Conservation (phyloP, 2,888 invertebrate species). For the Drosophila atripex region DNA sequence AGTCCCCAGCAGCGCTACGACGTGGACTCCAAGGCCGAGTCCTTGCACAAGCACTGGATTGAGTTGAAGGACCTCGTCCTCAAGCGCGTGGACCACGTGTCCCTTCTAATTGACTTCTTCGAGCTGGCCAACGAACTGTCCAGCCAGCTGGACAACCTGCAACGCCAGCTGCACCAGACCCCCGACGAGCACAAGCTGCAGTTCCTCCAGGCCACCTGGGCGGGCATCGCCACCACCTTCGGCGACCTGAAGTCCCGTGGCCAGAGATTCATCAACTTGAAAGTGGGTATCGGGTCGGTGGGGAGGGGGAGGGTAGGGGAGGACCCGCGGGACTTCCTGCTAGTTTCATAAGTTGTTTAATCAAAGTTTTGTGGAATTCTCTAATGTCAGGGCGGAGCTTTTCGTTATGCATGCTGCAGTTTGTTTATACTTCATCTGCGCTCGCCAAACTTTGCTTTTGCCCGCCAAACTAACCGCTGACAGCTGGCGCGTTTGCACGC, state of each 20-base stretch:
- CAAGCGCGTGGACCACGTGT: slow-evolving; percentile 87
- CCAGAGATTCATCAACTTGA: slow-evolving; percentile 86
- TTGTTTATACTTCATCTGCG: slow-evolving; percentile 32
- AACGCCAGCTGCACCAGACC: slow-evolving; percentile 85
- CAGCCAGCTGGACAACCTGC: slow-evolving; percentile 87
- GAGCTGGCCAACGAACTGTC: slow-evolving; percentile 88
- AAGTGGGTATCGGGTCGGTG: slow-evolving; percentile 82
- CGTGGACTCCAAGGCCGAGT: slow-evolving; percentile 87
- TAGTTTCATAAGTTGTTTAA: slow-evolving; percentile 14
- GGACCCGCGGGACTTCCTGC: background rate
- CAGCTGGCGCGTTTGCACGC: slow-evolving; percentile 63
- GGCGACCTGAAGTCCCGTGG: slow-evolving; percentile 88
- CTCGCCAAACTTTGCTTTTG: slow-evolving; percentile 20
- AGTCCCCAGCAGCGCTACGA: slow-evolving; percentile 88
- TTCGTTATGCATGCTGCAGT: slow-evolving; percentile 45
- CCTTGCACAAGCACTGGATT: slow-evolving; percentile 87
- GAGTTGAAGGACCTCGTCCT: slow-evolving; percentile 86
- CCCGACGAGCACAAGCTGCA: slow-evolving; percentile 86
- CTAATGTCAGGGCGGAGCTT: slow-evolving; percentile 46
- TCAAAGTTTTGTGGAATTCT: slow-evolving; percentile 63
- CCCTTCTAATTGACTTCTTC: slow-evolving; percentile 89
- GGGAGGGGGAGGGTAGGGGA: no score
- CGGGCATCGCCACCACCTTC: slow-evolving; percentile 87
- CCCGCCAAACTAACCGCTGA: slow-evolving; percentile 65
- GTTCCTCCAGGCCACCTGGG: slow-evolving; percentile 85